phyloP scores from a whole-genome alignment of 2,797 vertebrate species.

The Corythornis leucogaster region DNA sequence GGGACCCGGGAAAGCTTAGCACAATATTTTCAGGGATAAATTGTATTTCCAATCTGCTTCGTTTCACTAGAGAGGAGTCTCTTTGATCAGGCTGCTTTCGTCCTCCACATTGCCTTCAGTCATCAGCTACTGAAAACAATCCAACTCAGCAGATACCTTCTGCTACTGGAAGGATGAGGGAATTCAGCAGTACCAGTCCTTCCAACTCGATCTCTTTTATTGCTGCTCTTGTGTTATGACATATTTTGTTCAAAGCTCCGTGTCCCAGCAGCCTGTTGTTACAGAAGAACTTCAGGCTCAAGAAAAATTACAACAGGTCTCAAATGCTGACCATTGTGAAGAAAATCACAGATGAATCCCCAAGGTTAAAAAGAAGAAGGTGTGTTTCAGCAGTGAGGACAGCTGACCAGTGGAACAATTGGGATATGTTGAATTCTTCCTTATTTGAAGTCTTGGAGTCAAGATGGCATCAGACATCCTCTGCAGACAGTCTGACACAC shows the following conservation, averaged over 20 bases:
- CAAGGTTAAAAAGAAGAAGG: not conserved
- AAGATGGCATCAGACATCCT: not conserved
- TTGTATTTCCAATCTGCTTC: not conserved
- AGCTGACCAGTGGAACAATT: not conserved
- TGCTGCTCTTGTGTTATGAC: not conserved
- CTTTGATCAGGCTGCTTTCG: not conserved
- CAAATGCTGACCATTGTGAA: not conserved
- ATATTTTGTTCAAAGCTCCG: not conserved
- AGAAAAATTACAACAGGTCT: not conserved
- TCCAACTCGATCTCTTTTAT: not conserved
- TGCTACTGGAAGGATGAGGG: not conserved
- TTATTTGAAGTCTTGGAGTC: not conserved
- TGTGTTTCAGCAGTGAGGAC: not conserved
- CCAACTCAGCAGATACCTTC: not conserved
- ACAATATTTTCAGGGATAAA: not conserved
- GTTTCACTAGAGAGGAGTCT: not conserved
- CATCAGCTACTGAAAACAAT: conserved; percentile 2
- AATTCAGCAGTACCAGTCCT: fast-evolving
- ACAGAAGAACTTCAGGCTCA: not conserved
- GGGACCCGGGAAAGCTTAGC: conserved; percentile 1
- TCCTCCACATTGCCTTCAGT: not conserved
- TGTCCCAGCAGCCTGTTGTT: not conserved
- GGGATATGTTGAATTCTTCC: not conserved
- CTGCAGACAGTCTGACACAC: not conserved
- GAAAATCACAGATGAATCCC: not conserved